A percentile compares a stretch with the other conserved stretches of the same genome.
These are phyloP conservation scores for Himalopsyche kuldschensis DNA, from an alignment of 2,888 invertebrate genomes.

Conservation along the genomic window DNA sequence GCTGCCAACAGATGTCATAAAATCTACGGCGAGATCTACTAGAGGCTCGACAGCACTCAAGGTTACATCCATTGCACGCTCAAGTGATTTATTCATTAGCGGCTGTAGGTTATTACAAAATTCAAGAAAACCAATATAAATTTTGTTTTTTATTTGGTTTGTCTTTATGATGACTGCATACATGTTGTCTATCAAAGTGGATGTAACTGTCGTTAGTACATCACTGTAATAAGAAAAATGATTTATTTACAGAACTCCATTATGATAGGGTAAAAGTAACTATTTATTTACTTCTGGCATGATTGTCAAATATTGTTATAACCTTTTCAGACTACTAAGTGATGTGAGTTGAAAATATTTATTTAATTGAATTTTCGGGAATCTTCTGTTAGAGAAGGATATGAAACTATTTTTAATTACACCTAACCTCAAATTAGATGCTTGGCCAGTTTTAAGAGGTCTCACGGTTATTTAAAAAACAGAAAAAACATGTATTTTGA, in stretches of 20 bases:
- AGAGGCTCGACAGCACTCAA: constrained; percentile 51
- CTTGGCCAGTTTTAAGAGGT: too few species aligned
- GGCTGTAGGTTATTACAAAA: constrained; percentile 47
- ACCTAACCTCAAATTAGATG: too few species aligned
- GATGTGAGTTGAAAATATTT: too few species aligned
- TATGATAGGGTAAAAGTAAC: not conserved
- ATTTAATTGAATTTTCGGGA: too few species aligned
- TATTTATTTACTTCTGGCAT: not conserved
- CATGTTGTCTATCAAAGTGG: constrained; percentile 44
- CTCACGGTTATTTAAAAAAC: too few species aligned
- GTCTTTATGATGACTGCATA: not conserved
- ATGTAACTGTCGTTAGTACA: constrained; percentile 46
- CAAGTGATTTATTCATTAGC: constrained; percentile 46
- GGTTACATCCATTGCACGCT: constrained; percentile 47
- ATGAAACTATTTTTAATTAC: too few species aligned
- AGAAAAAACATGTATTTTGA: too few species aligned
- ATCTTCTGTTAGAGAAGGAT: too few species aligned
- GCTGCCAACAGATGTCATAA: constrained; percentile 57
- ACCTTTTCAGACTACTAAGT: too few species aligned
- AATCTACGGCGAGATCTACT: constrained; percentile 55
- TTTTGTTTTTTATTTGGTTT: not conserved
- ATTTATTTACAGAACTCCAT: not conserved
- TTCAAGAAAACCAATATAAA: not conserved
- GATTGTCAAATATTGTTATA: too few species aligned
- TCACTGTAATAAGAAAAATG: constrained; percentile 24